Conservation (phyloP, 2,797 vertebrate species). For the Ptychadena robeensis region DNA sequence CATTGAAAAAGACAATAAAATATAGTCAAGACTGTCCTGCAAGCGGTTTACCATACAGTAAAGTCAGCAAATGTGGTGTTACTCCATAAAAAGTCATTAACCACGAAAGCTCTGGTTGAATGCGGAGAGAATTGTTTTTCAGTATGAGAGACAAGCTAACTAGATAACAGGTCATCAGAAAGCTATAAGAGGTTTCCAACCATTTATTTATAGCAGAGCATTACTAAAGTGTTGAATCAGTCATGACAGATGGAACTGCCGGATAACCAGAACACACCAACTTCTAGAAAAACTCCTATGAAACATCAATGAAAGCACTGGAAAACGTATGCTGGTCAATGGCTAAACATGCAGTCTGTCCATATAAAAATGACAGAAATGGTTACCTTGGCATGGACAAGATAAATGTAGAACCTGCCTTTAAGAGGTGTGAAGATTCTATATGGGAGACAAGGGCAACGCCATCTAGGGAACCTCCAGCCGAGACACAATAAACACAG, state of each 20-base stretch:
- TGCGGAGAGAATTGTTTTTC: neutral
- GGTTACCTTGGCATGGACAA: too few species aligned
- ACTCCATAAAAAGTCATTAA: slow-evolving; percentile 29
- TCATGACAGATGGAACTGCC: neutral
- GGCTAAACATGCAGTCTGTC: neutral
- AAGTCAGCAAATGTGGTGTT: slow-evolving; percentile 21
- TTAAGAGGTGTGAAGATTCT: too few species aligned
- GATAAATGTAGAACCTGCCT: too few species aligned
- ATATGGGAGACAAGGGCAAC: too few species aligned
- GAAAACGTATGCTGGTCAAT: neutral
- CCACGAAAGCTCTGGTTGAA: slow-evolving; percentile 8
- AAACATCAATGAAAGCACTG: neutral
- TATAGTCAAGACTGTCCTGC: neutral
- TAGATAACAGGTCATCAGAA: slow-evolving; percentile 1
- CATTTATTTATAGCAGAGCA: neutral
- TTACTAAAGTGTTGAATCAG: neutral
- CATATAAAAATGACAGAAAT: too few species aligned
- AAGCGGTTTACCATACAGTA: slow-evolving; percentile 10
- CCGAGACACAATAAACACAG: too few species aligned
- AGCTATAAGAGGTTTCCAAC: neutral
- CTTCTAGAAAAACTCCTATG: neutral
- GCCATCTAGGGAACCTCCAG: too few species aligned
- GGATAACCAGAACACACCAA: neutral
- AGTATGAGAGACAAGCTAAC: neutral
- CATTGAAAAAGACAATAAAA: slow-evolving; percentile 1